Conservation (phyloP, 2,888 invertebrate genomes). For the Marronus borbonicus region DNA sequence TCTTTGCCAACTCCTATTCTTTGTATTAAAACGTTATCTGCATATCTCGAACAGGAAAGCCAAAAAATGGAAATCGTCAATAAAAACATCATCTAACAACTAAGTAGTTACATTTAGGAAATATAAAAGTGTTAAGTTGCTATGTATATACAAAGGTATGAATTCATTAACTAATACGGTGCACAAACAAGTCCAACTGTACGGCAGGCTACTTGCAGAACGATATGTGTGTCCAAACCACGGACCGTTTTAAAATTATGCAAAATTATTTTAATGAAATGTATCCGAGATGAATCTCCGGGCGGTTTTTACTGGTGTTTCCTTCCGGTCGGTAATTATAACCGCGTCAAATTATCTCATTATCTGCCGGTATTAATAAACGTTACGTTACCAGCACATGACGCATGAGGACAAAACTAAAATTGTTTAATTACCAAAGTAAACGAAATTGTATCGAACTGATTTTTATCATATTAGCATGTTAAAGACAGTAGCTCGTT, state of each 20-base stretch:
- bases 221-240: conserved; percentile 53
- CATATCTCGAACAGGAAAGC: too few relatives aligned
- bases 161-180: background rate
- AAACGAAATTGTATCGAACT: background rate
- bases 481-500: background rate
- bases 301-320: conserved; percentile 70
- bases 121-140: too few relatives aligned
- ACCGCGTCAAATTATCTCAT: conserved; percentile 69
- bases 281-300: conserved; percentile 71
- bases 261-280: conserved; percentile 70
- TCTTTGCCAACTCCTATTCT: too few relatives aligned
- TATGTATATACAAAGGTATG: background rate
- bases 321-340: conserved; percentile 71
- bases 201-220: conserved; percentile 20
- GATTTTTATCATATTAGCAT: conserved; percentile 2
- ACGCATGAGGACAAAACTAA: conserved; percentile 42
- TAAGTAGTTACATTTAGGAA: background rate
- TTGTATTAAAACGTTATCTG: too few relatives aligned
- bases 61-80: too few relatives aligned
- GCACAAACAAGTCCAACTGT: conserved; percentile 5
- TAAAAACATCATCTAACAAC: too few relatives aligned
- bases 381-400: conserved; percentile 61
- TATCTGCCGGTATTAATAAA: conserved; percentile 66
- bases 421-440: conserved; percentile 39
- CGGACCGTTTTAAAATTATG: conserved; percentile 69